These are phyloP conservation scores for Cephus runcator DNA, from an alignment of 2,888 invertebrate species.

Conservation along the genomic window DNA sequence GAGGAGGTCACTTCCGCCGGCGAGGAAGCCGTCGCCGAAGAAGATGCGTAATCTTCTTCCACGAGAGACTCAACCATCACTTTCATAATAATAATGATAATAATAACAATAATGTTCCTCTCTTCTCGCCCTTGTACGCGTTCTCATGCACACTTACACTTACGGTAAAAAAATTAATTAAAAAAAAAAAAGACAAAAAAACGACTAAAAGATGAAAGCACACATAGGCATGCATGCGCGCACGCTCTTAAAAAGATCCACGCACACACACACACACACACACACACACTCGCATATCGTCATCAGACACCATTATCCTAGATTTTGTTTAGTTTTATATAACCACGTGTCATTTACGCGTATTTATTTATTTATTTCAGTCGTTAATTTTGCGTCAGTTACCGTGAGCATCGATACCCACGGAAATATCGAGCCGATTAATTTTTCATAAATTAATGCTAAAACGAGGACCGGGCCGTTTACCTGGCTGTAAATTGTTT, in stretches of 20 bases:
- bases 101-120: not conserved
- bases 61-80: not conserved
- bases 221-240: too few relatives aligned
- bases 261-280: too few relatives aligned
- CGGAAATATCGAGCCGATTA: too few relatives aligned
- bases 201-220: not conserved
- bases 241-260: too few relatives aligned
- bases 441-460: too few relatives aligned
- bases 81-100: not conserved
- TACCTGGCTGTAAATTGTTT: too few relatives aligned
- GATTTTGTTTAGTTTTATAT: constrained; percentile 1
- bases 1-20: constrained; percentile 24
- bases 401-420: too few relatives aligned
- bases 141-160: not conserved
- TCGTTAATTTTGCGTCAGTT: too few relatives aligned
- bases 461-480: too few relatives aligned
- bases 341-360: not conserved
- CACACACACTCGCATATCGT: too few relatives aligned
- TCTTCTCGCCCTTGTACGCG: not conserved
- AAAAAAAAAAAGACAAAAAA: not conserved
- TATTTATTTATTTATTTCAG: too few relatives aligned
- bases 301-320: not conserved
- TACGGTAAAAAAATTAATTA: not conserved
- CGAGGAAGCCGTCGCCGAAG: constrained; percentile 29
- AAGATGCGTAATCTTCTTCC: constrained; percentile 36